These are phyloP conservation scores for Sarcophaga rosellei DNA, from an alignment of 2,888 invertebrate genomes.

Conservation along the genomic window DNA sequence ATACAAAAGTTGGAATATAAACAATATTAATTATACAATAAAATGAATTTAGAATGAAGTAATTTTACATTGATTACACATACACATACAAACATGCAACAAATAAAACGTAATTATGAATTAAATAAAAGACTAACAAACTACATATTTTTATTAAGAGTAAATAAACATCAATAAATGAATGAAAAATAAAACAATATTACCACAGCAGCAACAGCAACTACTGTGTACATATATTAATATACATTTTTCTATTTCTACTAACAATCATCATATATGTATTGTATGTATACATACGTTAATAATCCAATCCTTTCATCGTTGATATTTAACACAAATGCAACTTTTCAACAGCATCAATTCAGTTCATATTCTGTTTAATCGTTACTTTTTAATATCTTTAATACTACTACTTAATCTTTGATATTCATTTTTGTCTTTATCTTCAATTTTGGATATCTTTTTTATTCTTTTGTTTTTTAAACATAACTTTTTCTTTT, in stretches of 20 bases:
- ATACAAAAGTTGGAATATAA: neutral
- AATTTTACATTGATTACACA: neutral
- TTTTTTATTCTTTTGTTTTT: constrained; percentile 13
- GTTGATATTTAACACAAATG: neutral
- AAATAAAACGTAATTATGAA: constrained; percentile 21
- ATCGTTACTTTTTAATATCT: constrained; percentile 22
- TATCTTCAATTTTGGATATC: constrained; percentile 42
- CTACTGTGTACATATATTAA: neutral
- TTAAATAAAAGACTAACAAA: constrained; percentile 63
- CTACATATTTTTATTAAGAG: constrained; percentile 60
- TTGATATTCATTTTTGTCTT: neutral
- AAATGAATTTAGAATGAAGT: neutral
- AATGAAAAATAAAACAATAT: constrained; percentile 31
- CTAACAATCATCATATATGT: too few relatives aligned
- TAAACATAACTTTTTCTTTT: constrained; percentile 26
- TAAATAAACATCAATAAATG: constrained; percentile 45
- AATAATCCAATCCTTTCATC: neutral
- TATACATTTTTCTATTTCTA: too few relatives aligned
- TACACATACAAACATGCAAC: neutral
- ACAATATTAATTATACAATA: neutral
- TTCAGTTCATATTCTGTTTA: constrained; percentile 46
- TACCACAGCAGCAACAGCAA: constrained; percentile 36
- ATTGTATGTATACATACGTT: too few relatives aligned
- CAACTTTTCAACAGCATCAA: constrained; percentile 6
- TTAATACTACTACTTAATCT: constrained; percentile 8